phyloP scores from a whole-genome alignment of 1,140 invertebrate species.

The Magallana angulata region DNA sequence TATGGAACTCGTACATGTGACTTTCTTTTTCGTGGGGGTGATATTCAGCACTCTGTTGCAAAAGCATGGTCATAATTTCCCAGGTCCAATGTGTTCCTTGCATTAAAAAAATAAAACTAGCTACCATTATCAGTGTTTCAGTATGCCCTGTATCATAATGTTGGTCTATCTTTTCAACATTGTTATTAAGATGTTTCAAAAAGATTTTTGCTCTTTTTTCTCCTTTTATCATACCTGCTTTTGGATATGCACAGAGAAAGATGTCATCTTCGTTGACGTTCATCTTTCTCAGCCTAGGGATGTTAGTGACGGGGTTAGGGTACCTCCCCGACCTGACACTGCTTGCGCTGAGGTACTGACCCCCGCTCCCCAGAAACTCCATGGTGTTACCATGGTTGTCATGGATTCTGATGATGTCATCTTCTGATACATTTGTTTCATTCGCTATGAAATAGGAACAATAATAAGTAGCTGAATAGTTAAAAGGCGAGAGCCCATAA shows the following conservation, averaged over 20 bases:
- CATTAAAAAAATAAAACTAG: neutral
- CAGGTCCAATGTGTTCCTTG: conserved; percentile 67
- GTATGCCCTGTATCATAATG: too few relatives aligned
- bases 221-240: neutral
- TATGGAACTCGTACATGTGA: conserved; percentile 57
- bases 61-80: conserved; percentile 62
- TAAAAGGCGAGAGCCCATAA: too few relatives aligned
- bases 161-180: too few relatives aligned
- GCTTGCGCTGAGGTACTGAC: neutral
- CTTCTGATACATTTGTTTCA: neutral
- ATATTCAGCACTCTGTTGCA: conserved; percentile 49
- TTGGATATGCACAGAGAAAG: conserved; percentile 29
- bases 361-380: neutral
- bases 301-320: conserved; percentile 4
- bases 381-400: conserved; percentile 20
- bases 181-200: too few relatives aligned
- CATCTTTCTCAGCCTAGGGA: neutral
- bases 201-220: too few relatives aligned
- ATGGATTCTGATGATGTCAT: neutral
- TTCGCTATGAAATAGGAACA: neutral
- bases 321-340: neutral
- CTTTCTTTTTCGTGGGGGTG: conserved; percentile 53
- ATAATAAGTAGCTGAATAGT: too few relatives aligned
- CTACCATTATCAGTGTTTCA: too few relatives aligned
- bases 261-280: neutral